Percentiles rank a stretch among this genome's conserved stretches.
Conservation (phyloP, 2,888 invertebrate species). For the Odiellus spinosus region DNA sequence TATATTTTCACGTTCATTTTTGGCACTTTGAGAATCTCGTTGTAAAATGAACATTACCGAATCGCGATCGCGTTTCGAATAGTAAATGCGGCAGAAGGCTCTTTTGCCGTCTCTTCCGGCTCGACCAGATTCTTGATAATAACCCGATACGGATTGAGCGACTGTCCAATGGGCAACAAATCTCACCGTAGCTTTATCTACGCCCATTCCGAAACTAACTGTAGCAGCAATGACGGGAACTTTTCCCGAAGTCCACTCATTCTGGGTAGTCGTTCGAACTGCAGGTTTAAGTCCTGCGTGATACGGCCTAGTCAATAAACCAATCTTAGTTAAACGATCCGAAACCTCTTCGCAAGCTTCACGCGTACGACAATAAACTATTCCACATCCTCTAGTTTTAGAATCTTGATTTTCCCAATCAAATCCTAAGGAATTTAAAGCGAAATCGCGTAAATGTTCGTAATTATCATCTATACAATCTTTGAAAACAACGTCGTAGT, state of each 20-base stretch:
- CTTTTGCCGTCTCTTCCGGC: conserved; percentile 87
- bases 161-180: conserved; percentile 95
- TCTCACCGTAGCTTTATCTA: conserved; percentile 83
- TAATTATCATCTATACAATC: conserved; percentile 61
- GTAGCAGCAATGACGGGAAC: conserved; percentile 87
- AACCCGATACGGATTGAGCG: conserved; percentile 72
- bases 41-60: conserved; percentile 62
- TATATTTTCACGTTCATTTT: conserved; percentile 40
- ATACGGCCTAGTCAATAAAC: conserved; percentile 63
- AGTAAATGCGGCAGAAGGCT: conserved; percentile 82
- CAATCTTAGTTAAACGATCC: conserved; percentile 50
- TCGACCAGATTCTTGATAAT: conserved; percentile 90
- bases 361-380: conserved; percentile 86
- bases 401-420: conserved; percentile 27
- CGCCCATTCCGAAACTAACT: conserved; percentile 98
- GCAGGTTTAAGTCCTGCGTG: conserved; percentile 53
- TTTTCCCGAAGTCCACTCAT: conserved; percentile 78
- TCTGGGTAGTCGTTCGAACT: conserved; percentile 54
- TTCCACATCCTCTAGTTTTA: conserved; percentile 49
- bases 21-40: conserved; percentile 34
- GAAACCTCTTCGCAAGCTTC: conserved; percentile 78
- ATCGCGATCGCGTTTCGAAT: conserved; percentile 61
- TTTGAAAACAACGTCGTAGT: conserved; percentile 81
- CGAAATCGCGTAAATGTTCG: conserved; percentile 59
- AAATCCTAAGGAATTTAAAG: conserved; percentile 46